Evolutionary conservation across 2,888 invertebrate genomes (phyloP).

Genomic region (Macaria liturata): DNA sequence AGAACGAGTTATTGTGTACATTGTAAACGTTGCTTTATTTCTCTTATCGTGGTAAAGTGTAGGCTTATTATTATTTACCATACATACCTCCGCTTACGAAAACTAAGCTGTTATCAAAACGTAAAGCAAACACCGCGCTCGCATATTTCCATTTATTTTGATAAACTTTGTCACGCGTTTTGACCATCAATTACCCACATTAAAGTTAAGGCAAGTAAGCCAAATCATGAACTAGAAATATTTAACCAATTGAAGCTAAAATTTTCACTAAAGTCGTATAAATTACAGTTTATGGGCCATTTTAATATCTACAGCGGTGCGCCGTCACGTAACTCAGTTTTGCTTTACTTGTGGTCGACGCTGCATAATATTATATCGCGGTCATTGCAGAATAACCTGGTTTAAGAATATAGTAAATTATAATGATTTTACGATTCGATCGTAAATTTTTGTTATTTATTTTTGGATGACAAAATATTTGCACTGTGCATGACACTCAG

Average conservation of each 20-base stretch:
- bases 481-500: too few relatives aligned
- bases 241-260: slow-evolving; percentile 47
- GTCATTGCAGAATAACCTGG: not conserved
- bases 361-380: slow-evolving; percentile 36
- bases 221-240: slow-evolving; percentile 45
- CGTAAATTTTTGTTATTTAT: too few relatives aligned
- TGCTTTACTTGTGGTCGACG: slow-evolving; percentile 43
- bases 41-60: too few relatives aligned
- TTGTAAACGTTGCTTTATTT: too few relatives aligned
- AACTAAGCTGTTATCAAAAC: slow-evolving; percentile 28
- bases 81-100: slow-evolving; percentile 2
- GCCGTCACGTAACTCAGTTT: slow-evolving; percentile 58
- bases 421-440: too few relatives aligned
- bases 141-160: slow-evolving; percentile 30
- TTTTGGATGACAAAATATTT: too few relatives aligned
- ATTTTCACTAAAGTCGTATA: slow-evolving; percentile 55
- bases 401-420: too few relatives aligned
- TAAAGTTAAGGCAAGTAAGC: slow-evolving; percentile 34
- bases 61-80: too few relatives aligned
- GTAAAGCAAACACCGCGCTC: slow-evolving; percentile 25
- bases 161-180: slow-evolving; percentile 45
- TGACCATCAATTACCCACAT: slow-evolving; percentile 48
- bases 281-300: slow-evolving; percentile 66
- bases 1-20: too few relatives aligned
- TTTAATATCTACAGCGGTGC: slow-evolving; percentile 59